Evolutionary conservation across 2,113 vertebrate genomes (phyloP), one percentile per base, ranked within the genome.

Genomic region (Notothenia coriiceps): DNA sequence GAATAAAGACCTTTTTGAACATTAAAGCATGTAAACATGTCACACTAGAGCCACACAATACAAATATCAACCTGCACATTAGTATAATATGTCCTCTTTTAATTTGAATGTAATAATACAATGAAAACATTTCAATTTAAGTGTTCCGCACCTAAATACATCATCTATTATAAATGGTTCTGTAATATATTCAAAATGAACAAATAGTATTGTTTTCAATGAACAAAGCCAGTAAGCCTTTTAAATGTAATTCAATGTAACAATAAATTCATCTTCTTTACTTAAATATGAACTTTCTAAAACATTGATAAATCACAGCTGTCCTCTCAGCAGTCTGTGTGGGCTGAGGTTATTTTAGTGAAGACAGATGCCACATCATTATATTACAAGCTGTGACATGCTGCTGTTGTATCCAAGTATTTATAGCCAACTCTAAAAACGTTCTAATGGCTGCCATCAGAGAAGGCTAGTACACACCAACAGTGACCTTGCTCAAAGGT

Each of bases 351-450:
- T 60, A 65, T 65, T 22, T 81, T 80, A 51, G 52, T 14, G 40
- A 68, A 83, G 74, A 74, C 72, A 83, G 73, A 82, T 77, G 74
- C 54, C 69, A 65, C 56, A 29, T 77, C 79, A 80, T 73, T 77
- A 77, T 61, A 56, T 64, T 62, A 70, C 10, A 74, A 79, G 56
- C 69, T 78, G 67, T n/a, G 64, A 43, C 44, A 59, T 70, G 60
- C 69, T 77, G 29, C 47, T 55, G 55, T 49, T 74, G 44, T 52
- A 84, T 79, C 67, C 6, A 29, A 74, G 54, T 83, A 77, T 92
- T 88, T 88, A 86, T 83, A 82, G 79, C 79, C 50, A 29, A 59
- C 70, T 50, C 67, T 84, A 71, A 83, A 88, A 86, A 84, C 15
- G 8, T 57, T 47, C 6, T 43, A 46, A 64, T 80, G 79, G 10